Percentiles rank a stretch among this genome's conserved stretches.
Conservation (phyloP, 2,113 vertebrate genomes). For the Eublepharis macularius region DNA sequence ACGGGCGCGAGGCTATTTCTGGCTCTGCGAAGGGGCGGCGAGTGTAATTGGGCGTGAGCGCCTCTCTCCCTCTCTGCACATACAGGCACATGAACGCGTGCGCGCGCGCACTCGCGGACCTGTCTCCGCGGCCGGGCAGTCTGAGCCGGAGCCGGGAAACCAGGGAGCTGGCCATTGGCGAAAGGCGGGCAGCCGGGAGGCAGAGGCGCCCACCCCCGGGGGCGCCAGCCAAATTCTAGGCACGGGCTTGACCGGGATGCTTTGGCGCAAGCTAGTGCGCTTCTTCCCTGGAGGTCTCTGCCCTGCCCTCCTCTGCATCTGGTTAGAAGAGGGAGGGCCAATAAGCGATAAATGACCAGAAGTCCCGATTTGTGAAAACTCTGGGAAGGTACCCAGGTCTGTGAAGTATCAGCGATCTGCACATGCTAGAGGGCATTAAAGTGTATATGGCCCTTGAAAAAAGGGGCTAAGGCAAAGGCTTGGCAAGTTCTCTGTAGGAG, state of each 20-base stretch:
- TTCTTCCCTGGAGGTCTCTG: not conserved
- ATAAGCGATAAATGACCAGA: too few species aligned
- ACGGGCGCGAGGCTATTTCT: constrained; percentile 54
- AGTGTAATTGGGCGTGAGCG: not conserved
- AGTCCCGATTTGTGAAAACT: not conserved
- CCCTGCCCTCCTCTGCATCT: not conserved
- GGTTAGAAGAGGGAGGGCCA: not conserved
- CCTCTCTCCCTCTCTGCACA: not conserved
- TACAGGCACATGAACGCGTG: not conserved
- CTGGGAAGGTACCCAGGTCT: not conserved
- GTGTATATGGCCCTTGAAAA: not conserved
- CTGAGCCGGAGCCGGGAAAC: not conserved
- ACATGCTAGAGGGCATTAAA: too few species aligned
- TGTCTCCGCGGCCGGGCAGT: not conserved
- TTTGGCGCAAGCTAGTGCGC: not conserved
- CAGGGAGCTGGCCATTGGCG: not conserved
- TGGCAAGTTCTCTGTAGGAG: not conserved
- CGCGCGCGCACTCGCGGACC: not conserved
- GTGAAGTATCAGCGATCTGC: too few species aligned
- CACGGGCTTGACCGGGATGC: too few species aligned
- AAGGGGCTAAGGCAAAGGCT: not conserved
- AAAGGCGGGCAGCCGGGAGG: not conserved
- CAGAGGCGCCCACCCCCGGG: not conserved
- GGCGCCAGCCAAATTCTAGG: not conserved
- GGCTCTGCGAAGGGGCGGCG: constrained; percentile 49